Conservation (phyloP, 2,888 invertebrate genomes). For the Pterobdella sp. region DNA sequence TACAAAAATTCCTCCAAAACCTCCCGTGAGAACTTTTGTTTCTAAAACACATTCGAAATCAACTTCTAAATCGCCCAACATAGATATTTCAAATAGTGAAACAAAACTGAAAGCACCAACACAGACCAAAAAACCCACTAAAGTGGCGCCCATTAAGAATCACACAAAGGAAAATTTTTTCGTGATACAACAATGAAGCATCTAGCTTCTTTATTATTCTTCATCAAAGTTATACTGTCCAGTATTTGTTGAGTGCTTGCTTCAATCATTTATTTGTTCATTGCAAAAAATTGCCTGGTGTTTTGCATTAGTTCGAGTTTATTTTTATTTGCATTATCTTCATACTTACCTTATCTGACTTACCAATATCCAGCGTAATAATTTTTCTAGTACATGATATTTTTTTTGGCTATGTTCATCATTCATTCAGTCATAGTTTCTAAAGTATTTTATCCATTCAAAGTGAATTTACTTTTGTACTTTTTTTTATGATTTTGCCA, state of each 20-base stretch:
- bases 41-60: not conserved
- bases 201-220: not conserved
- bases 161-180: not conserved
- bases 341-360: too few species aligned
- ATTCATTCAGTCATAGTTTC: too few species aligned
- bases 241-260: not conserved
- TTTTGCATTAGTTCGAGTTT: not conserved
- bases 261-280: not conserved
- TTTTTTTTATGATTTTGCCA: too few species aligned
- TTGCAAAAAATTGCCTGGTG: not conserved
- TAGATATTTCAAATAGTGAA: not conserved
- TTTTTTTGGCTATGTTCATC: too few species aligned
- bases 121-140: not conserved
- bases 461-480: too few species aligned
- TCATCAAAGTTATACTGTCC: not conserved
- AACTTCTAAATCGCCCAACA: not conserved
- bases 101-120: not conserved
- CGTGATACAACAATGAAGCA: not conserved
- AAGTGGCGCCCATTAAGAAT: not conserved
- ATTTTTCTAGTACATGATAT: too few species aligned
- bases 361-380: too few species aligned
- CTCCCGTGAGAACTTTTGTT: not conserved
- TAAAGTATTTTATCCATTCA: too few species aligned
- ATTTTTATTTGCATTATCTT: too few species aligned
- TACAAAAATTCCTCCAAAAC: constrained; percentile 9